Evolutionary conservation across 2,888 invertebrate genomes (phyloP), one percentile per base, ranked within the genome.

Genomic region (Aphidius colemani): DNA sequence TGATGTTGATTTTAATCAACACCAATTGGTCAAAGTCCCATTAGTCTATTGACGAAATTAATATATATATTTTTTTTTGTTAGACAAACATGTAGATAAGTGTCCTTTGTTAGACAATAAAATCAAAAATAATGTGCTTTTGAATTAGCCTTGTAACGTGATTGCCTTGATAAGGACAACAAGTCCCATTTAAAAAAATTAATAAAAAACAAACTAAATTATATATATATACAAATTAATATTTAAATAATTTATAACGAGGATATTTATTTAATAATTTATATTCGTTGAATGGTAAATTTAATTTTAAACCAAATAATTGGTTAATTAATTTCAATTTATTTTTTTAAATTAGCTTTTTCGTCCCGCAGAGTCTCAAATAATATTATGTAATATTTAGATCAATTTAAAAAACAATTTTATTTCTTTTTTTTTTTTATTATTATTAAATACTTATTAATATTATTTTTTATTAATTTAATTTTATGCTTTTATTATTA

Each of bases 31-130:
- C 5, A 30, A 30, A 5, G 30, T 30, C 30, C 3, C 2, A 2
- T 30, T 30, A 30, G 30, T 30, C 30, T 53, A 11, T 18, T 43
- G 45, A 30, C 41, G 40, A 55, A 61, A 39, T n/a, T 51, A 7
- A 13, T 49, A 50, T 40, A 41, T 41, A 18, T 18, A 18, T 18
- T 18, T 48, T 18, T 11, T 30, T 10, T 59, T 46, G 40, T 44
- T 59, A 46, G 46, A 49, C n/a, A 30, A 55, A 66, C 55, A 59
- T 71, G 70, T 73, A 72, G 60, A 61, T 68, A 78, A 79, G 78
- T 78, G 79, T 67, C 76, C 77, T 79, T 79, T 77, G 76, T 70
- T 71, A 69, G 66, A 71, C 65, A 30, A 30, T 30, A 30, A 30
- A 30, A 3, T 5, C 4, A 2, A 30, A 30, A 30, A 70, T 69